Evolutionary conservation across 2,797 vertebrate species (phyloP), one percentile per base, ranked within the genome.

Genomic region (Diplodus sargus): DNA sequence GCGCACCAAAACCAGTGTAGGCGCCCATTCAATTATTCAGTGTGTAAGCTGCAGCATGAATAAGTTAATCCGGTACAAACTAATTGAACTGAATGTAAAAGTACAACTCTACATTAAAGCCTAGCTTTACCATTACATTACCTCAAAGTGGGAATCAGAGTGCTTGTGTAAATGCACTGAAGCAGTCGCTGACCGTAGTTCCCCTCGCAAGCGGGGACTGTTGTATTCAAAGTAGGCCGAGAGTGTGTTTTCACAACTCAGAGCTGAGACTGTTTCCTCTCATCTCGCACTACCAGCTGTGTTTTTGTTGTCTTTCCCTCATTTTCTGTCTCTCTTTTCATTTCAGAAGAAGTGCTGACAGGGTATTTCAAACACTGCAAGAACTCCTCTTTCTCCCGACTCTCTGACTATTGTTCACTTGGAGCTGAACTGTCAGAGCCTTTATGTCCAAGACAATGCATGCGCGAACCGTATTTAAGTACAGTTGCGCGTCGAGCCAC

Each of bases 211-310:
- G 25, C 42, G 0, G 56, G 78, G 71, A 70, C 59, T 34, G 57
- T 20, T 14, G 25, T 72, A 87, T 85, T 87, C 78, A 82, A 84
- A 82, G 64, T 25, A 81, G 73, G 66, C 30, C 6, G 54, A 83
- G 69, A 83, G 58, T 54, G 45, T 89, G 83, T 90, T 92, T 91
- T 90, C 74, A 81, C 85, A 89, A 82, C 70, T 72, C 67, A 3
- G 70, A 87, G 78, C 69, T 52, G 54, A 87, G 78, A 77, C 70
- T 51, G 62, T 79, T 56, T 45, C 59, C 72, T 89, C 87, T 93
- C 87, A 74, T 91, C 90, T 86, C 82, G 51, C 74, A 48, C 63
- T 34, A 39, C 79, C 91, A 93, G 92, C 92, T 93, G 94, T 93
- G 91, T 91, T 93, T 89, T 89, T 87, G 86, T 92, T 90, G 83